Conservation (phyloP, 2,888 invertebrate species). For the Kuschelorhynchus macadamiae region DNA sequence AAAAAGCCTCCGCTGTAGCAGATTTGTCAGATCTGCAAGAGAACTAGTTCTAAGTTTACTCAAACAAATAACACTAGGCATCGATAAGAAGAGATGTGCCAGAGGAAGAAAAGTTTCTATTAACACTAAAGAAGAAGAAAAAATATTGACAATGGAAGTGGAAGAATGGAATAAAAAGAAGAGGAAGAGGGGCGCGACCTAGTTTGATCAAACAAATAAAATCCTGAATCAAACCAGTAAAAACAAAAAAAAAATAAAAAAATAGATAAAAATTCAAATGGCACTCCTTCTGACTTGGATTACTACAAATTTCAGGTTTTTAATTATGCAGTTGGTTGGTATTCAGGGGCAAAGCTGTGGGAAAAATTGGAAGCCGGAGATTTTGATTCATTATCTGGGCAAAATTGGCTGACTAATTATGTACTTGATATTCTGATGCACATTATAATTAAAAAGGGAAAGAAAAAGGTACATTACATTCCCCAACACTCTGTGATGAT, state of each 20-base stretch:
- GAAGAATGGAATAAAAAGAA: conserved; percentile 6
- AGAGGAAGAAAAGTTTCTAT: background rate
- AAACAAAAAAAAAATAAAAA: too few species aligned
- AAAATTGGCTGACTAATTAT: background rate
- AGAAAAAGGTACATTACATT: background rate
- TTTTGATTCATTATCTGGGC: background rate
- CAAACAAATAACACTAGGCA: conserved; percentile 8
- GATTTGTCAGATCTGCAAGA: conserved; percentile 1
- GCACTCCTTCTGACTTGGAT: background rate
- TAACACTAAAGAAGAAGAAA: background rate
- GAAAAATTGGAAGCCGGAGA: background rate
- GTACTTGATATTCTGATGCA: background rate
- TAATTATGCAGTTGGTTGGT: background rate
- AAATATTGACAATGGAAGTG: background rate
- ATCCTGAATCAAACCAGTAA: background rate
- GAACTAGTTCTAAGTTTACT: conserved; percentile 7
- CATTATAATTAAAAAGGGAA: background rate
- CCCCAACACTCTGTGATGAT: background rate
- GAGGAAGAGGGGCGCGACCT: conserved; percentile 7
- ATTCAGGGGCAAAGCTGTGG: background rate
- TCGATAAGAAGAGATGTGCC: conserved; percentile 13
- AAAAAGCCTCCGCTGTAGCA: conserved; percentile 7
- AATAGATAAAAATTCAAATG: background rate
- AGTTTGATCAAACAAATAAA: background rate
- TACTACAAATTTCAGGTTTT: background rate